Evolutionary conservation across 92 coral and sea anemone genomes (phyloP).

Genomic region (Ricordea florida): DNA sequence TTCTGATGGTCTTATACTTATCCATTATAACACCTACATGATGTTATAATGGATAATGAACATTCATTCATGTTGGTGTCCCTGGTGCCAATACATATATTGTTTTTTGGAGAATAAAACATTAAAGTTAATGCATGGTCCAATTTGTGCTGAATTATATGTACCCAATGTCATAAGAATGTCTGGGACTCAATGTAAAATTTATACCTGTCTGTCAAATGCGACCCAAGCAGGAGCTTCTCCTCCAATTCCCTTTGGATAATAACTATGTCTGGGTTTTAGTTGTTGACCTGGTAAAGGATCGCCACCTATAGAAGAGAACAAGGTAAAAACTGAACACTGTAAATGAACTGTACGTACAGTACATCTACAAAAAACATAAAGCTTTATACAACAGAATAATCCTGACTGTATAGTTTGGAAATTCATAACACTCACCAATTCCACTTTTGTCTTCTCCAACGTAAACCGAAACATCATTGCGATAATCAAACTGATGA

Average conservation of each 20-base stretch:
- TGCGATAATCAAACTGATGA: slow-evolving; percentile 94
- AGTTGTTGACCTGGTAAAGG: slow-evolving; percentile 89
- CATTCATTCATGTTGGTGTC: too few species aligned
- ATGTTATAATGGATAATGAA: too few species aligned
- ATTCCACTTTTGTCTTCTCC: slow-evolving; percentile 95
- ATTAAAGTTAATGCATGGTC: too few species aligned
- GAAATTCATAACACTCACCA: slow-evolving; percentile 67
- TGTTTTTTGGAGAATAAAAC: too few species aligned
- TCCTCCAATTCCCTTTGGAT: slow-evolving; percentile 95
- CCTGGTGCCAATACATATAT: too few species aligned
- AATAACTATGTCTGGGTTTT: slow-evolving; percentile 83
- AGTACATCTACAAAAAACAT: background rate
- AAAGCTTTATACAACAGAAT: background rate
- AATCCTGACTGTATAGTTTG: background rate
- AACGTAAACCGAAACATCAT: slow-evolving; percentile 92
- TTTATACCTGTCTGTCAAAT: slow-evolving; percentile 86
- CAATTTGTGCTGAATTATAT: too few species aligned
- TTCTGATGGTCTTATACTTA: too few species aligned
- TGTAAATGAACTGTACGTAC: too few species aligned
- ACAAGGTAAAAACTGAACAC: background rate
- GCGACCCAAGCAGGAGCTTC: slow-evolving; percentile 99
- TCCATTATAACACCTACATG: too few species aligned
- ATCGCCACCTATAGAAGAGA: slow-evolving; percentile 75
- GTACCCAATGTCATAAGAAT: too few species aligned
- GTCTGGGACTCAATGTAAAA: background rate